Conservation (phyloP, 2,113 vertebrate species). For the Gobiocypris rarus region DNA sequence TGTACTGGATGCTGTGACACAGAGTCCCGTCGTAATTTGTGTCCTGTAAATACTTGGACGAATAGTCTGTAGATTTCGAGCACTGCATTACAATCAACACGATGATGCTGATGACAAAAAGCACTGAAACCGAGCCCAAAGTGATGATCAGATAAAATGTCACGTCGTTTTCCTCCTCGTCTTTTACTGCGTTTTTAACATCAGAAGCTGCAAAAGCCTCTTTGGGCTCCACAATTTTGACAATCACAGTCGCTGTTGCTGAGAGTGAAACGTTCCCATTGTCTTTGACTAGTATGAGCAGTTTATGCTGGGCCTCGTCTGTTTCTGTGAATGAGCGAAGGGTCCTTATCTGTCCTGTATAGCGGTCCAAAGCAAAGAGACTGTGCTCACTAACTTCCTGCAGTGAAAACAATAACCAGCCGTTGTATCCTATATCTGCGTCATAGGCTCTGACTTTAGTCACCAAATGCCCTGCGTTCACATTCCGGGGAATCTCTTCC, state of each 20-base stretch:
- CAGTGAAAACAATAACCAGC: constrained; percentile 70
- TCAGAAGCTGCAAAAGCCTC: constrained; percentile 71
- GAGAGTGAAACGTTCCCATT: constrained; percentile 70
- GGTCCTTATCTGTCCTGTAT: constrained; percentile 70
- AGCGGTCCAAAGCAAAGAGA: constrained; percentile 68
- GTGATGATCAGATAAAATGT: constrained; percentile 68
- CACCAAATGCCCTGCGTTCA: constrained; percentile 69
- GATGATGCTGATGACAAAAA: constrained; percentile 67
- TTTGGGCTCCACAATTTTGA: constrained; percentile 69
- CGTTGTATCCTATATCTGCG: constrained; percentile 73
- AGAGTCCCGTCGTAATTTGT: constrained; percentile 64
- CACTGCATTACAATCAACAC: constrained; percentile 69
- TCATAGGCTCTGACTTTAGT: constrained; percentile 73
- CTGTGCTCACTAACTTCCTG: constrained; percentile 67
- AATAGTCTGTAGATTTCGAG: constrained; percentile 60
- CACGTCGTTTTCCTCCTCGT: constrained; percentile 44
- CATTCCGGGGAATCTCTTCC: constrained; percentile 69
- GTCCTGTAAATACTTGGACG: constrained; percentile 66
- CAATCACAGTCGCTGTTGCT: constrained; percentile 68
- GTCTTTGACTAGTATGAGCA: constrained; percentile 68
- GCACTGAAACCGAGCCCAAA: constrained; percentile 65
- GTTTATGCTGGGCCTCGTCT: constrained; percentile 65
- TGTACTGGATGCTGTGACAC: constrained; percentile 27
- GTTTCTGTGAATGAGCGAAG: constrained; percentile 69
- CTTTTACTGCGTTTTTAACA: constrained; percentile 50